Percentiles rank a stretch among this genome's conserved stretches.
Conservation (phyloP, 2,888 invertebrate genomes). For the Cordilura impudica region DNA sequence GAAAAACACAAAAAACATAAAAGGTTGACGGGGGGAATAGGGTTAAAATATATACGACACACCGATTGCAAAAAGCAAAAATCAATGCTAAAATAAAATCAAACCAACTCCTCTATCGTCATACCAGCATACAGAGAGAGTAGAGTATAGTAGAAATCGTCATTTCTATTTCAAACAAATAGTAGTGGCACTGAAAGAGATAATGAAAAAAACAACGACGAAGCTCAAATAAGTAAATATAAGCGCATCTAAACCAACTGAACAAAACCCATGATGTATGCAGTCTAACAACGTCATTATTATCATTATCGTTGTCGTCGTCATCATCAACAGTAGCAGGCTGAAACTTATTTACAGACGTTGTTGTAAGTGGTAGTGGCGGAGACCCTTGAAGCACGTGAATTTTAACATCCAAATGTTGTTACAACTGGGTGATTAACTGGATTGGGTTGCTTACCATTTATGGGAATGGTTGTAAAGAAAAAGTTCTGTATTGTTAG, state of each 20-base stretch:
- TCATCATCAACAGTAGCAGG: constrained; percentile 2
- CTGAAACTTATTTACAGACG: not conserved
- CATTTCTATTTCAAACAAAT: not conserved
- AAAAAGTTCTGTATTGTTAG: not conserved
- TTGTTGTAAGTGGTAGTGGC: not conserved
- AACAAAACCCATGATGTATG: constrained; percentile 31
- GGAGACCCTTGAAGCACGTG: constrained; percentile 53
- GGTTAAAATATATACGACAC: constrained; percentile 7
- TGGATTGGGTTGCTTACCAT: not conserved
- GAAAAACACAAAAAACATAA: not conserved
- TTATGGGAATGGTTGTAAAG: not conserved
- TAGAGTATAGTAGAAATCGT: constrained; percentile 8
- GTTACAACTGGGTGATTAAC: constrained; percentile 6
- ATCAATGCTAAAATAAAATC: constrained; percentile 39
- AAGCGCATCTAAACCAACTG: constrained; percentile 45
- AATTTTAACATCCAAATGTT: constrained; percentile 49
- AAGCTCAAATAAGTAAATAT: constrained; percentile 20
- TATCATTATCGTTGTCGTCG: constrained; percentile 7
- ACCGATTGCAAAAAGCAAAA: constrained; percentile 41
- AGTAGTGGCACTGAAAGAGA: constrained; percentile 5
- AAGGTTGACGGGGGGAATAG: not conserved
- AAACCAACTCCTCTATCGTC: constrained; percentile 6
- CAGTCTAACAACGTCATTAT: constrained; percentile 50
- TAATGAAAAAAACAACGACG: constrained; percentile 22
- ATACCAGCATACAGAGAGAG: not conserved